A percentile compares a stretch with the other conserved stretches of the same genome.
phyloP scores from a whole-genome alignment of 2,888 invertebrate species.

The Tholera decimalis region DNA sequence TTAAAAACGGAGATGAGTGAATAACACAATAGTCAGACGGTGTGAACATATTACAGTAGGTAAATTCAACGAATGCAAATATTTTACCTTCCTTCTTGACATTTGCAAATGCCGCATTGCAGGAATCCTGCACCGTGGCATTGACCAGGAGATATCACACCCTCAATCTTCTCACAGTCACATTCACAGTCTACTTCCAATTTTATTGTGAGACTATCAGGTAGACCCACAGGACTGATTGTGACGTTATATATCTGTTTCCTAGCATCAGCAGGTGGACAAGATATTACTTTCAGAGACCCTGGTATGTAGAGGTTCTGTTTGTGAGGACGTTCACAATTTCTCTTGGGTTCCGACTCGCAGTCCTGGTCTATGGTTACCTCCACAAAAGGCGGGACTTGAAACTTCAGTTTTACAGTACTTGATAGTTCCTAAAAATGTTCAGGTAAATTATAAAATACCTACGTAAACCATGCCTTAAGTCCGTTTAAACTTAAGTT shows the following conservation, averaged over 20 bases:
- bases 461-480: background rate
- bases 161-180: constrained; percentile 92
- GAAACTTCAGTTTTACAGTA: constrained; percentile 60
- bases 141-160: constrained; percentile 69
- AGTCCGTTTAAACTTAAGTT: no score
- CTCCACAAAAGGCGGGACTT: constrained; percentile 67
- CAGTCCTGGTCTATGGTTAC: constrained; percentile 74
- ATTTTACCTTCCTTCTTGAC: constrained; percentile 81
- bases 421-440: constrained; percentile 70
- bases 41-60: background rate
- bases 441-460: constrained; percentile 1
- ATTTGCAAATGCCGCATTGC: constrained; percentile 93
- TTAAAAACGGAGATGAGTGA: constrained; percentile 36
- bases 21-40: background rate
- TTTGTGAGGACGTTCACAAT: constrained; percentile 70
- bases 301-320: constrained; percentile 67
- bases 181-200: constrained; percentile 95
- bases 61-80: background rate
- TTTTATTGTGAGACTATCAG: constrained; percentile 93
- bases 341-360: constrained; percentile 39
- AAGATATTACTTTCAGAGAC: constrained; percentile 69
- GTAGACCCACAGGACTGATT: constrained; percentile 92
- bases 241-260: constrained; percentile 42
- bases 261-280: constrained; percentile 56
- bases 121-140: constrained; percentile 87